Evolutionary conservation across 2,797 vertebrate species (phyloP).

Genomic region (Odontamblyopus lacepedii): DNA sequence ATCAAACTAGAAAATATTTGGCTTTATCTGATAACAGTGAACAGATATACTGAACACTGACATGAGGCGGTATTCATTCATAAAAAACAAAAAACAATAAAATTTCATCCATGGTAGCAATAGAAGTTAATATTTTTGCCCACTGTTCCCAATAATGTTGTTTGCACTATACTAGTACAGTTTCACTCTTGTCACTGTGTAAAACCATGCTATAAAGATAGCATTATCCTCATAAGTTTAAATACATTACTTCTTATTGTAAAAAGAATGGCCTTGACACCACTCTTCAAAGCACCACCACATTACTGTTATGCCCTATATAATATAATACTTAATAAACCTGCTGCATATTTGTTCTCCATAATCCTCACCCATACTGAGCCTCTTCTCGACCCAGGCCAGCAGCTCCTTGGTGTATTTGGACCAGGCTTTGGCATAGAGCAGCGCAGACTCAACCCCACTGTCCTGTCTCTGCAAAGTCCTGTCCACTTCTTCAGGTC

Average conservation of each 20-base stretch:
- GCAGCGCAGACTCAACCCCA: conserved; percentile 90
- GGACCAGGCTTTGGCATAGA: conserved; percentile 97
- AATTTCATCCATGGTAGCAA: neutral
- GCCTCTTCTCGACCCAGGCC: conserved; percentile 93
- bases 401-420: conserved; percentile 97
- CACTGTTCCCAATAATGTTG: neutral
- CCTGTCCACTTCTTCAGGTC: conserved; percentile 85
- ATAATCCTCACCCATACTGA: conserved; percentile 86
- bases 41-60: neutral
- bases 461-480: conserved; percentile 86
- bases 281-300: conserved; percentile 3
- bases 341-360: neutral
- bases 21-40: neutral
- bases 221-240: neutral
- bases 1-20: neutral
- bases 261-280: neutral
- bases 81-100: neutral
- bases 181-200: neutral
- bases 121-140: too few relatives aligned
- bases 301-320: neutral
- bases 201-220: conserved; percentile 10
- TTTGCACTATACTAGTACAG: neutral
- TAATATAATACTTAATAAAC: neutral
- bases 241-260: neutral
- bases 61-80: neutral